Conservation (phyloP, 2,113 vertebrate species). For the Elephantulus edwardii region DNA sequence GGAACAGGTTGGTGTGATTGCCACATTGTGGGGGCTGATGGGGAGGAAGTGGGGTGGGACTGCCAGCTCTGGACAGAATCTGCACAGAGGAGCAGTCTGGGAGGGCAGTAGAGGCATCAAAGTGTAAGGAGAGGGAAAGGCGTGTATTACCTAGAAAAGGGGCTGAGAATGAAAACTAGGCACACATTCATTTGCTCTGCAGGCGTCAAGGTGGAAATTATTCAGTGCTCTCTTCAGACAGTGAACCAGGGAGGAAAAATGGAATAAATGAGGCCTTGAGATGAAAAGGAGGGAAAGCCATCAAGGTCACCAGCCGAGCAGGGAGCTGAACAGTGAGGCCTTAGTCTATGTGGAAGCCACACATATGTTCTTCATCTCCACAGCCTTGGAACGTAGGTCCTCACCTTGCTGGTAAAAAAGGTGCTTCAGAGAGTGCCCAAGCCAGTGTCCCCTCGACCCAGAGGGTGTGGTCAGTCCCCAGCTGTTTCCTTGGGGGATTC, state of each 20-base stretch:
- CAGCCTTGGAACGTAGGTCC: neutral
- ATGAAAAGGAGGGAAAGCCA: neutral
- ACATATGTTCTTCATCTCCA: neutral
- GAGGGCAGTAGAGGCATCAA: neutral
- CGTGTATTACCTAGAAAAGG: neutral
- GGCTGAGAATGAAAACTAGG: neutral
- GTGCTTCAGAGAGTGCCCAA: neutral
- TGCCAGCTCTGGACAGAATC: neutral
- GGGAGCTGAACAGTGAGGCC: neutral
- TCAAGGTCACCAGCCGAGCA: neutral
- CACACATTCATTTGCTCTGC: neutral
- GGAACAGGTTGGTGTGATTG: accelerated
- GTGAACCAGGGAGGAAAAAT: neutral
- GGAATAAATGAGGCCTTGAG: neutral
- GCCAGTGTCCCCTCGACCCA: neutral
- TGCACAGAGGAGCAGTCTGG: neutral
- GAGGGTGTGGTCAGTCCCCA: neutral
- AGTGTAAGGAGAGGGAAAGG: neutral
- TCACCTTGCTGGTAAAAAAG: neutral
- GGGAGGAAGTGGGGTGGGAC: neutral
- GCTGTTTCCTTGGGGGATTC: neutral
- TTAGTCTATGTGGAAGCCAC: too few relatives aligned
- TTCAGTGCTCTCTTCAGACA: neutral
- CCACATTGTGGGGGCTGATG: neutral
- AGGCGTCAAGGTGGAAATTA: neutral